Evolutionary conservation across 2,888 invertebrate genomes (phyloP), one percentile per base, ranked within the genome.

Genomic region (Dermolepida albohirtum): DNA sequence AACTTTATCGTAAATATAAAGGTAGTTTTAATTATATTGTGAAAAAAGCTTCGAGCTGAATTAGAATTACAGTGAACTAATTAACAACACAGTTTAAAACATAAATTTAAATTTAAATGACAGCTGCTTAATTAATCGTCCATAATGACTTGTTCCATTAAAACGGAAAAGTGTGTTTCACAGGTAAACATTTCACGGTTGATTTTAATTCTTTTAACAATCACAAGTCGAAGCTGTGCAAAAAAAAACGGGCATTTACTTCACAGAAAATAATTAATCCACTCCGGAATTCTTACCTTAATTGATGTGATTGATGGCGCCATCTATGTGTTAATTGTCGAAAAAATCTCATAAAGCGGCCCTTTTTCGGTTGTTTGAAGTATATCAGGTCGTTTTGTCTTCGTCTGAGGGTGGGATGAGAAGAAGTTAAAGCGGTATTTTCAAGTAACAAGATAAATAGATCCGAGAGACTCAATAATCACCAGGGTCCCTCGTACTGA

Each of bases 381-480:
- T 59, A 59, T 59, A 59, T 59, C 64, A 59, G 59, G 29, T 51
- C 66, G 41, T 68, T 68, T 67, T 64, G 64, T 66, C 66, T 64
- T 67, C 67, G 68, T 67, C 69, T 68, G 65, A 65, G 47, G 16
- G 47, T 44, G 22, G 57, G 29, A 27, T 17, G 43, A 12, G 27
- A 57, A 57, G 57, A 43, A n/a, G 57, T 44, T 44, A 29, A 57
- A 14, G 47, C 50, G 66, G 43, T 57, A 66, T 66, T 57, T 65
- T 66, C 43, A 27, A 57, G 66, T 55, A 72, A 69, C 72, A 72
- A 72, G 71, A 72, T 71, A 71, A 72, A 71, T 72, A 73, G 73
- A 71, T 70, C 71, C 52, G 67, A 52, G 71, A 71, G 57, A 59
- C 70, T 73, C 71, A 71, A 73, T 71, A 73, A 73, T 71, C 69